Base-by-base conservation (phyloP, 2,113 vertebrate genomes). In the Nipponia nippon region DNA sequence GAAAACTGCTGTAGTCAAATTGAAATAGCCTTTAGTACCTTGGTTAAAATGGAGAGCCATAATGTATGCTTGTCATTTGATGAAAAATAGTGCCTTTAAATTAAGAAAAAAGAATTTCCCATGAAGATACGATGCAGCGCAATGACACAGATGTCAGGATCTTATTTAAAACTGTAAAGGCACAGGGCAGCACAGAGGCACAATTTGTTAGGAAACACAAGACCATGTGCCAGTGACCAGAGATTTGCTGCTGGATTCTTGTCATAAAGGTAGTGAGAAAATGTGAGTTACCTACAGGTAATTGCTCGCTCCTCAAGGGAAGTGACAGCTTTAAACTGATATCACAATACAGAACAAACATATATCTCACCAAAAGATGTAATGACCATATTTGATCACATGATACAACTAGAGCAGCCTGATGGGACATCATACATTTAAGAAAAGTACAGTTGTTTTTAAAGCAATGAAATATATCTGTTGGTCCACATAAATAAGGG, bases 1-100 rank as follows among this genome's bases (percentile, higher is more conserved):
- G 97, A 97, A 97, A 97, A 97, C 97, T 69, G 80, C 97, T 96
- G 61, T 94, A 98, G 98, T 98, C 97, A 97, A 98, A 98, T 97
- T 97, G 97, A 98, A 98, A 98, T 97, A 98, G 97, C 97, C 96
- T 98, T 97, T 96, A 90, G 93, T 97, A 85, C 65, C 87, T 97
- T 97, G 95, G 97, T 97, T 96, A 97, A 98, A 98, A 98, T 82
- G 89, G 91, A 97, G 85, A 95, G 81, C 95, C 72, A 65, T 97
- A 97, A 98, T 97, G 83, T 97, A 97, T 97, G 95, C 95, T 96
- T 97, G 96, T 95, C 91, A 96, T 96, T 90, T 97, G 89, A 95
- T 96, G 83, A 97, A 94, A 96, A 97, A 96, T 91, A 96, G 75
- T 55, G 84, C 22, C 47, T 89, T 98, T 97, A 98, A 98, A 98